Base-by-base conservation (phyloP, 2,888 invertebrate species). In the Nephrotoma appendiculata region DNA sequence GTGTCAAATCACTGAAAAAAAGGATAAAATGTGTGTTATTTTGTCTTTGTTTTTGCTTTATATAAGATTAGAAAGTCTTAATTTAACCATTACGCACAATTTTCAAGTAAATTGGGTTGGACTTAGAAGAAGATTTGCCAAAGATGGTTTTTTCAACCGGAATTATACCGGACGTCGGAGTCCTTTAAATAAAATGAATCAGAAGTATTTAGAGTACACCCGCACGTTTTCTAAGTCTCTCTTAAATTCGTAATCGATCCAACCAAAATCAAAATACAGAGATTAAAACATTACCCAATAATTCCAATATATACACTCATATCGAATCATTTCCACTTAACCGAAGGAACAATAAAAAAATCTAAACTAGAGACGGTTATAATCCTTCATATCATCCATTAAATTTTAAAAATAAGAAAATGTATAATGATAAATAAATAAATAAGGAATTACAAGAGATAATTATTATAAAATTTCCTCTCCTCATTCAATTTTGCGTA, bases 401-500 rank as follows among this genome's bases (percentile, higher is more conserved):
- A 71, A 71, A 9, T 71, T 71, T 71, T 71, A 71, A 71, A 71
- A 71, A 44, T 9, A 44, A 44, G 6, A 71, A 71, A 71, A 71
- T 48, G 31, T 31, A 71, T 31, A 71, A 71, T 71, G 31, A 31
- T 71, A 71, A 71, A 71, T 71, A 71, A 31, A 71, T 71, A 71
- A 84, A 84, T 84, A 84, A 41, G 84, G 84, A 84, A 84, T 84
- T 84, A 84, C 84, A 84, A n/a, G 41, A 84, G 84, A 84, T 84
- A 84, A 84, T 84, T 84, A 84, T 84, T 84, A 71, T 71, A 9
- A 31, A 71, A 71, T n/a, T 84, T 84, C 42, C 42, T 42, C 84
- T 84, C 84, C 48, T 84, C 84, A 84, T 84, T 84, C 84, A 84
- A 84, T 84, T 84, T 84, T 84, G 84, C 84, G 84, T 84, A 84